phyloP scores from a whole-genome alignment of 2,888 invertebrate species.

The Ashinkailepas kermadecensis region DNA sequence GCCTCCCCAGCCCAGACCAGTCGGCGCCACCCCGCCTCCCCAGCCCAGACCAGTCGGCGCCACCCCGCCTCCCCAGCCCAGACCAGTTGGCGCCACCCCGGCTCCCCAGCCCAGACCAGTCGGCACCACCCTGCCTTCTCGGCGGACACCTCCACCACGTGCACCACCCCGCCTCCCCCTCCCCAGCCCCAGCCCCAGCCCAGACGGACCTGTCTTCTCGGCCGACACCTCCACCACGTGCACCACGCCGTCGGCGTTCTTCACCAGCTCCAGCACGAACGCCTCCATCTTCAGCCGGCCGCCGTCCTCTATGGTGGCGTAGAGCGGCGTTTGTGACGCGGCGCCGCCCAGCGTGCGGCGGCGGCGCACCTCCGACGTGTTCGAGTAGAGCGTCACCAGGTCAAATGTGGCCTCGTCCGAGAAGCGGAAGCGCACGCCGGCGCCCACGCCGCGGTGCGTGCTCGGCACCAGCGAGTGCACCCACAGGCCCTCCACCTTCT shows the following conservation, averaged over 20 bases:
- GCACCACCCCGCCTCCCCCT: neutral
- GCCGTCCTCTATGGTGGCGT: neutral
- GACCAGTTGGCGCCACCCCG: neutral
- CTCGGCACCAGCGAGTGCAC: conserved; percentile 13
- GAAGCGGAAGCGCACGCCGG: conserved; percentile 8
- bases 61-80: too few relatives aligned
- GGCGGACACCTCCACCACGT: neutral
- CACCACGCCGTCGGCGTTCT: neutral
- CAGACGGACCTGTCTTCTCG: neutral
- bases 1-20: too few relatives aligned
- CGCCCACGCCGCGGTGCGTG: neutral
- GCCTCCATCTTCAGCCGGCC: neutral
- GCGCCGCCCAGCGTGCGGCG: conserved; percentile 9
- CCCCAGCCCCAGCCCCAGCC: neutral
- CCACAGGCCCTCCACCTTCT: neutral
- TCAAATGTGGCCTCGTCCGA: neutral
- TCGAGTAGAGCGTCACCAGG: conserved; percentile 7
- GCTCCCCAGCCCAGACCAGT: neutral
- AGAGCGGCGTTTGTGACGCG: neutral
- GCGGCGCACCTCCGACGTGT: neutral
- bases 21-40: too few relatives aligned
- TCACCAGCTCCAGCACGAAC: neutral
- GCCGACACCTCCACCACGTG: neutral
- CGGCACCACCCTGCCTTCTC: neutral
- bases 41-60: too few relatives aligned